Evolutionary conservation across 2,888 invertebrate genomes (phyloP).

Genomic region (Pristionchus arcanus): DNA sequence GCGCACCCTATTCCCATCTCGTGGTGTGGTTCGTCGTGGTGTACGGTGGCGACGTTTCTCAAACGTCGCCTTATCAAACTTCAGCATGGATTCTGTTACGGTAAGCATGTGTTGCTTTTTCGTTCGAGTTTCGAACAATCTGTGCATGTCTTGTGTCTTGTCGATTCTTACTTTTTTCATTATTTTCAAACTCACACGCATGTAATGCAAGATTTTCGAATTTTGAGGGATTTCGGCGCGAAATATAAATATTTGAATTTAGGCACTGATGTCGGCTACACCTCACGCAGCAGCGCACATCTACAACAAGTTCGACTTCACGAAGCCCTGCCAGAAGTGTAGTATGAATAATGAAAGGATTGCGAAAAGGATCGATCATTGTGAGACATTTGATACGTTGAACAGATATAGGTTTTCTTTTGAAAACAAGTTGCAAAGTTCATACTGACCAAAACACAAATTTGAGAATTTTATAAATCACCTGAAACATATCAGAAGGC

Average conservation of each 20-base stretch:
- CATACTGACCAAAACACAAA: neutral
- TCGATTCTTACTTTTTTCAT: conserved; percentile 20
- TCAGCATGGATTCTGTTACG: conserved; percentile 8
- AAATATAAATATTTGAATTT: conserved; percentile 51
- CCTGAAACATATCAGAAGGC: neutral
- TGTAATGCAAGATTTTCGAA: neutral
- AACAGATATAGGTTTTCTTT: no score
- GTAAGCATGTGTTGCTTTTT: neutral
- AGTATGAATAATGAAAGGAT: conserved; percentile 70
- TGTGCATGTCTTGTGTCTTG: neutral
- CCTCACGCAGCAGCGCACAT: conserved; percentile 68
- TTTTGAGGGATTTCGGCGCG: neutral
- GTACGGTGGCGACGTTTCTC: conserved; percentile 26
- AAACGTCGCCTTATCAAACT: neutral
- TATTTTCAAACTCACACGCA: conserved; percentile 22
- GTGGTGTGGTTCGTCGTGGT: neutral
- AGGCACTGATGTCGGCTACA: conserved; percentile 73
- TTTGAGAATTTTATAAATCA: neutral
- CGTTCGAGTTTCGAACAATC: neutral
- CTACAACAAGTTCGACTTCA: conserved; percentile 71
- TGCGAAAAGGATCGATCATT: conserved; percentile 73
- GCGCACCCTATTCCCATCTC: neutral
- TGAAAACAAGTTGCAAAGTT: neutral
- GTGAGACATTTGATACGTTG: conserved; percentile 61
- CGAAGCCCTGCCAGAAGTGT: conserved; percentile 74